A percentile compares a stretch with the other conserved stretches of the same genome.
These are phyloP conservation scores for Tethya wilhelma DNA, from an alignment of 37 sponge, comb jelly and placozoan species.

Conservation along the genomic window DNA sequence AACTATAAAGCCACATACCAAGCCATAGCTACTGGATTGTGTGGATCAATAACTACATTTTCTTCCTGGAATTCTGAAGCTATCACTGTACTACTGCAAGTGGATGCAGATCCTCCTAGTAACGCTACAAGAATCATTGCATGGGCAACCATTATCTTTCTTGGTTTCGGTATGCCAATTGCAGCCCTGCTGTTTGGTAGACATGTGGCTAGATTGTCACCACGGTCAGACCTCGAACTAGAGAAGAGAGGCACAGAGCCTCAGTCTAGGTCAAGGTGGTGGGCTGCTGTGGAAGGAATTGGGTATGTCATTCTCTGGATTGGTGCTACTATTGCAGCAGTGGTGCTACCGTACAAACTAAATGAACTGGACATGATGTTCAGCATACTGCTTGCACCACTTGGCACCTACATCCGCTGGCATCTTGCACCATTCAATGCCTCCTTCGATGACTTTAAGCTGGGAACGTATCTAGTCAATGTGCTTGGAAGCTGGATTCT, in stretches of 20 bases:
- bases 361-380: conserved; percentile 35
- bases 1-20: conserved; percentile 35
- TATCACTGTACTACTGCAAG: conserved; percentile 25
- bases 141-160: conserved; percentile 45
- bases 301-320: conserved; percentile 19
- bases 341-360: conserved; percentile 1
- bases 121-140: conserved; percentile 28
- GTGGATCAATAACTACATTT: conserved; percentile 75
- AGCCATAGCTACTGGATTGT: conserved; percentile 63
- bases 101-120: conserved; percentile 11
- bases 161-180: conserved; percentile 56
- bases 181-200: conserved; percentile 43
- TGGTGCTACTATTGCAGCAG: neutral
- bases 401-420: conserved; percentile 62
- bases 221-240: conserved; percentile 5
- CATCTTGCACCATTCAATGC: conserved; percentile 46
- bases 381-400: conserved; percentile 20
- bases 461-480: conserved; percentile 70
- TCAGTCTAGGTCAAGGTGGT: neutral
- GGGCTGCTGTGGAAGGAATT: neutral
- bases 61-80: conserved; percentile 73
- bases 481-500: conserved; percentile 43
- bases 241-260: neutral
- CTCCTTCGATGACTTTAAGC: conserved; percentile 25
- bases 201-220: conserved; percentile 42